These are phyloP conservation scores for Vandiemenella viatica DNA, from an alignment of 2,888 invertebrate species.

Conservation along the genomic window DNA sequence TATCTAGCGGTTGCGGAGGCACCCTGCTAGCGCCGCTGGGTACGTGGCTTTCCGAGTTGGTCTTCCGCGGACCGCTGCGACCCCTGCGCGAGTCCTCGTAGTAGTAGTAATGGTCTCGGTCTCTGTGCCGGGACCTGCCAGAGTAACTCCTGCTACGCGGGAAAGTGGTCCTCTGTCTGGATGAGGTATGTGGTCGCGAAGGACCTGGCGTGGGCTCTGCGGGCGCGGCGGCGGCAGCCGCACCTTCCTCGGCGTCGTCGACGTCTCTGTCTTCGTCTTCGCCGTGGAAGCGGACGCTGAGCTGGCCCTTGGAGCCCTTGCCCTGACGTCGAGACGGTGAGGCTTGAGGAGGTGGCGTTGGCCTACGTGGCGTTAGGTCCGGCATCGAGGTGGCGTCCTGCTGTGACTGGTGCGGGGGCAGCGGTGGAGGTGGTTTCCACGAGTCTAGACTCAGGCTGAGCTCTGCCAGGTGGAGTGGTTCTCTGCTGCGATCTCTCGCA, in stretches of 20 bases:
- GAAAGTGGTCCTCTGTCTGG: slow-evolving; percentile 13
- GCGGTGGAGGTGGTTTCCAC: slow-evolving; percentile 27
- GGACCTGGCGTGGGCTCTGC: neutral
- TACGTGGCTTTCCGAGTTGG: slow-evolving; percentile 27
- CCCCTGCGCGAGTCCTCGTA: slow-evolving; percentile 28
- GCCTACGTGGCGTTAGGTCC: slow-evolving; percentile 32
- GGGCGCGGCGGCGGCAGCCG: neutral
- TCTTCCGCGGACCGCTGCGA: slow-evolving; percentile 28
- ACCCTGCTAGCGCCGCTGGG: slow-evolving; percentile 33
- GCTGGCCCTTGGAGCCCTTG: slow-evolving; percentile 24
- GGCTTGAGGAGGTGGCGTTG: slow-evolving; percentile 9
- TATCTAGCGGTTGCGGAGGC: slow-evolving; percentile 24
- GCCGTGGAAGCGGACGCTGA: slow-evolving; percentile 39
- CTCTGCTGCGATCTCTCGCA: slow-evolving; percentile 39
- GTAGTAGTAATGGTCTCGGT: slow-evolving; percentile 13
- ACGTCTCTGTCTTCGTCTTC: slow-evolving; percentile 1
- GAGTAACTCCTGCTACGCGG: slow-evolving; percentile 19
- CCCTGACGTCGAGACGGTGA: slow-evolving; percentile 11
- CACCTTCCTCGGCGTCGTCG: neutral
- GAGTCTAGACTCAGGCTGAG: slow-evolving; percentile 37
- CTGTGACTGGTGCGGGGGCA: neutral
- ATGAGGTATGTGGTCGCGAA: slow-evolving; percentile 5
- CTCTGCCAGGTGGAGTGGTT: slow-evolving; percentile 42
- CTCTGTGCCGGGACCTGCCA: slow-evolving; percentile 9
- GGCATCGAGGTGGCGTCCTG: slow-evolving; percentile 45